A percentile compares a stretch with the other conserved stretches of the same genome.
Conservation (phyloP, 2,113 vertebrate genomes). For the Corythoichthys haematopterus region DNA sequence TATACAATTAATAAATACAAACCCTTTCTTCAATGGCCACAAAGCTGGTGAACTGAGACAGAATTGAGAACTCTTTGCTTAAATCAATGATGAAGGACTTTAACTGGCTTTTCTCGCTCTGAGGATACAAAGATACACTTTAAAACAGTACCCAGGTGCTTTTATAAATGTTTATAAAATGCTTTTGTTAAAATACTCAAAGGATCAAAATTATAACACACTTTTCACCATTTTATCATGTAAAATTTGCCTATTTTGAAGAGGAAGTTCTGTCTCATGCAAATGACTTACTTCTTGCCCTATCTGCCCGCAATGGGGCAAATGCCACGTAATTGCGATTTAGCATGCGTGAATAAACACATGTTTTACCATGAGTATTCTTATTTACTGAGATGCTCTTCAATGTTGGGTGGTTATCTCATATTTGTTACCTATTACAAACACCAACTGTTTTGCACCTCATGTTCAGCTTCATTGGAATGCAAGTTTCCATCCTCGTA, state of each 20-base stretch:
- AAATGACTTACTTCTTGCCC: too few relatives aligned
- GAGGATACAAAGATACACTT: conserved; percentile 4
- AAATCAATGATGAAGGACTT: conserved; percentile 78
- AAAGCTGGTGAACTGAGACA: conserved; percentile 88
- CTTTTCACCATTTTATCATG: too few relatives aligned
- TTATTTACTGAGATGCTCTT: too few relatives aligned
- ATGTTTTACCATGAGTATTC: too few relatives aligned
- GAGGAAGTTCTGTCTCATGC: too few relatives aligned
- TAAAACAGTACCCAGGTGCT: not conserved
- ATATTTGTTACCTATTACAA: too few relatives aligned
- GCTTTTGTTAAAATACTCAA: not conserved
- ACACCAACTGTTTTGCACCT: conserved; percentile 61
- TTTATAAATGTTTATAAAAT: not conserved
- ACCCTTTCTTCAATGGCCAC: conserved; percentile 86
- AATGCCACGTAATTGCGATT: too few relatives aligned
- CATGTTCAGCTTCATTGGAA: conserved; percentile 71
- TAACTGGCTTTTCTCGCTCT: conserved; percentile 80
- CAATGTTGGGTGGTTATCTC: too few relatives aligned
- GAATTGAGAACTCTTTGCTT: conserved; percentile 82
- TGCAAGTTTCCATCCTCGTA: conserved; percentile 82
- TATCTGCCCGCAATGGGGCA: too few relatives aligned
- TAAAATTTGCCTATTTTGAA: too few relatives aligned
- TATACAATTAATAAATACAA: conserved; percentile 31
- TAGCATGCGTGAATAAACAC: too few relatives aligned
- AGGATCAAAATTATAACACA: not conserved